Evolutionary conservation across 1,140 invertebrate genomes (phyloP), one percentile per base, ranked within the genome.

Genomic region (Apis laboriosa): DNA sequence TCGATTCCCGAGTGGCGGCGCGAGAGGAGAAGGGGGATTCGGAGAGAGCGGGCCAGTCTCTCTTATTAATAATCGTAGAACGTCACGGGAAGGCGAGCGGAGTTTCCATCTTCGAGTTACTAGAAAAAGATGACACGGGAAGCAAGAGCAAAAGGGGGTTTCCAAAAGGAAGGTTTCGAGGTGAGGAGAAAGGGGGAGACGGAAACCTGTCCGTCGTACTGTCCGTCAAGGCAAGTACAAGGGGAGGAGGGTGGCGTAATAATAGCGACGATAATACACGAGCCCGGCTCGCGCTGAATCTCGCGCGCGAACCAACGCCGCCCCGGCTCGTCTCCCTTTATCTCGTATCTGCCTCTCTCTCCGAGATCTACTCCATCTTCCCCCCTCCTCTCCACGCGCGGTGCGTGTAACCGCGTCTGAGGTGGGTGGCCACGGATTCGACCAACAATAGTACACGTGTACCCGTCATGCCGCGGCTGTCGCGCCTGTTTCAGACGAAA

Each of bases 391-490:
- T 68, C 77, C 72, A 51, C 49, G 15, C 17, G 55, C 15, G 4
- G 56, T 58, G 64, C 71, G 63, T 82, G 77, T 76, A 43, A 85
- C 78, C 79, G 79, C 58, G 76, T 73, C 71, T 89, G 75, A 86
- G 84, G 90, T 92, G 88, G 91, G 91, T 92, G 91, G 91, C 85
- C 84, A 64, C 74, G 77, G 74, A 77, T 81, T 87, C 80, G 85
- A 86, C 86, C 87, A 91, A 92, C 90, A 92, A 92, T 92, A 86
- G 87, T 90, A 92, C 88, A 90, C 89, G 81, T 90, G 91, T 92
- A 88, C 73, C 82, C 84, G 88, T 91, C 90, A 88, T 90, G 90
- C 88, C 87, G 34, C 34, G 89, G 88, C 84, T 90, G 90, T 91
- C 90, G 75, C 78, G 56, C 84, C 87, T 86, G 67, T 87, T 82